phyloP scores from a whole-genome alignment of 2,888 invertebrate genomes.

The Aphidius colemani region DNA sequence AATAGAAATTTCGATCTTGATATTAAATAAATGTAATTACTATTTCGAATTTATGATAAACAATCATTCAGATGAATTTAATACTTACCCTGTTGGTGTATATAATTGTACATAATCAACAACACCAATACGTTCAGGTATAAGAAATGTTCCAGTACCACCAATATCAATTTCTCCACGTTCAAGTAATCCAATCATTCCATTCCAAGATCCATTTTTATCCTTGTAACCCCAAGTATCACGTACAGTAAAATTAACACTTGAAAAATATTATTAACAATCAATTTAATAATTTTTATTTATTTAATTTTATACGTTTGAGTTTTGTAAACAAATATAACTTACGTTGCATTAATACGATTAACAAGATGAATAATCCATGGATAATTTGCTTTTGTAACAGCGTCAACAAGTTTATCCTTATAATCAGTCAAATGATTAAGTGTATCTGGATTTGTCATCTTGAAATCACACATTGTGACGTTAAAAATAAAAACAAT shows the following conservation, averaged over 20 bases:
- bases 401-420: constrained; percentile 50
- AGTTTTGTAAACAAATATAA: constrained; percentile 14
- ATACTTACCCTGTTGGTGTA: constrained; percentile 65
- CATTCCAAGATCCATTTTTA: constrained; percentile 53
- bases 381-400: constrained; percentile 52
- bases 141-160: constrained; percentile 64
- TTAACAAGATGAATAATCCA: constrained; percentile 48
- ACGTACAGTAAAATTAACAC: constrained; percentile 41
- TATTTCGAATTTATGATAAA: neutral
- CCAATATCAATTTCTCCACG: constrained; percentile 54
- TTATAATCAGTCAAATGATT: constrained; percentile 60
- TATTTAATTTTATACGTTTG: too few relatives aligned
- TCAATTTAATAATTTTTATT: neutral
- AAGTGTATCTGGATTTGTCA: constrained; percentile 55
- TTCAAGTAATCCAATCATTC: constrained; percentile 52
- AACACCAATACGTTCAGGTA: constrained; percentile 65
- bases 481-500: neutral
- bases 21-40: neutral
- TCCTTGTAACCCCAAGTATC: constrained; percentile 53
- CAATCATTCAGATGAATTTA: neutral
- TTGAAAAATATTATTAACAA: constrained; percentile 26
- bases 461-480: constrained; percentile 31
- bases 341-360: constrained; percentile 55
- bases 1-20: constrained; percentile 68
- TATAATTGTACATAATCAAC: constrained; percentile 73